Evolutionary conservation across 2,113 vertebrate genomes (phyloP).

Genomic region (Mus pahari): DNA sequence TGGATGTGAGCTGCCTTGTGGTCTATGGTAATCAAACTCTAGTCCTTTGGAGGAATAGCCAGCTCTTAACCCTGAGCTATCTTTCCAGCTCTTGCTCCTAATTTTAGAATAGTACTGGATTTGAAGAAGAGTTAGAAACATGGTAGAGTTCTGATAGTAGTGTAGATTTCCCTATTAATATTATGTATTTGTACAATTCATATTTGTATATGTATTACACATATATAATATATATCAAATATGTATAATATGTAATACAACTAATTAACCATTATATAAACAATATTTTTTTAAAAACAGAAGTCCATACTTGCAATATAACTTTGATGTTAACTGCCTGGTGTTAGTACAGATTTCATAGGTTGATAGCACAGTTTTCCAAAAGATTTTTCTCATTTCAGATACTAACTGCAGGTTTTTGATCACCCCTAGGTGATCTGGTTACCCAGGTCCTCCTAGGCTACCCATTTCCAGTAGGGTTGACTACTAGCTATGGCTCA

Average conservation of each 20-base stretch:
- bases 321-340: background rate
- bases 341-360: background rate
- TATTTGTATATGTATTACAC: background rate
- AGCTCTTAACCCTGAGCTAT: background rate
- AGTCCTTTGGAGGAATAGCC: background rate
- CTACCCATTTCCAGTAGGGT: background rate
- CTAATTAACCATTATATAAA: background rate
- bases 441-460: background rate
- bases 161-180: background rate
- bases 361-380: background rate
- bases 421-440: too few relatives aligned
- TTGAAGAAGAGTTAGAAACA: conserved; percentile 19
- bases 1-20: background rate
- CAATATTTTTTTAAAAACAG: background rate
- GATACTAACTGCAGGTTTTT: background rate
- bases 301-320: background rate
- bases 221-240: too few relatives aligned
- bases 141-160: background rate
- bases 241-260: background rate
- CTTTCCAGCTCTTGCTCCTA: background rate
- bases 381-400: background rate
- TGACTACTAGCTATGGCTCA: background rate
- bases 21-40: background rate
- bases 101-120: conserved; percentile 52
- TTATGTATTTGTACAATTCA: background rate